Evolutionary conservation across 2,888 invertebrate species (phyloP).

Genomic region (Drosophila anomalipes): DNA sequence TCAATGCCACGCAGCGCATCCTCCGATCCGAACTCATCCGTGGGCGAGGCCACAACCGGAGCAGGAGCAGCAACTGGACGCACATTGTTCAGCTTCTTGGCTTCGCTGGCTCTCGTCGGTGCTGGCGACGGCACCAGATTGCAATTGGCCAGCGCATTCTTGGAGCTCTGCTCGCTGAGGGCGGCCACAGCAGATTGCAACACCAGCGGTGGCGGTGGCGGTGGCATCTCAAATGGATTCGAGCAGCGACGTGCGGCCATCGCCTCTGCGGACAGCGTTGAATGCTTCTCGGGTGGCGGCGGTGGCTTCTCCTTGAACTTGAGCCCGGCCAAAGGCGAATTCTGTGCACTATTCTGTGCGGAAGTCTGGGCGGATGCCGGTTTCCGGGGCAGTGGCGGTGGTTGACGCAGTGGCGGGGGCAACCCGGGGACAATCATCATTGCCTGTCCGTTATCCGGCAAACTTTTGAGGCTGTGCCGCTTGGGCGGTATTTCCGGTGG

Average conservation of each 20-base stretch:
- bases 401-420: conserved; percentile 83
- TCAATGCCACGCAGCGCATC: conserved; percentile 85
- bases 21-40: conserved; percentile 85
- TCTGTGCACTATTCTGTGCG: conserved; percentile 83
- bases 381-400: conserved; percentile 84
- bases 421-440: conserved; percentile 65
- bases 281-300: conserved; percentile 79
- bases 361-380: conserved; percentile 81
- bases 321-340: conserved; percentile 80
- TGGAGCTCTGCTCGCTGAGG: conserved; percentile 71
- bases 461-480: conserved; percentile 83
- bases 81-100: conserved; percentile 68
- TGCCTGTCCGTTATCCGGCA: conserved; percentile 74
- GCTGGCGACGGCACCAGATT: conserved; percentile 81
- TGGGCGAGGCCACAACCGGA: conserved; percentile 71
- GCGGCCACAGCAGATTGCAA: conserved; percentile 73
- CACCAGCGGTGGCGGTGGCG: conserved; percentile 74
- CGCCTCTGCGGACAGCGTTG: conserved; percentile 69
- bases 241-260: conserved; percentile 80
- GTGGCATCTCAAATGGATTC: conserved; percentile 83
- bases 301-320: conserved; percentile 83
- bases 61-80: conserved; percentile 8
- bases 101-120: conserved; percentile 80
- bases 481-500: conserved; percentile 86
- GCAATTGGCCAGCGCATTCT: conserved; percentile 50